These are phyloP conservation scores for Leptobrachium leishanense DNA, from an alignment of 2,113 vertebrate species.

Conservation along the genomic window DNA sequence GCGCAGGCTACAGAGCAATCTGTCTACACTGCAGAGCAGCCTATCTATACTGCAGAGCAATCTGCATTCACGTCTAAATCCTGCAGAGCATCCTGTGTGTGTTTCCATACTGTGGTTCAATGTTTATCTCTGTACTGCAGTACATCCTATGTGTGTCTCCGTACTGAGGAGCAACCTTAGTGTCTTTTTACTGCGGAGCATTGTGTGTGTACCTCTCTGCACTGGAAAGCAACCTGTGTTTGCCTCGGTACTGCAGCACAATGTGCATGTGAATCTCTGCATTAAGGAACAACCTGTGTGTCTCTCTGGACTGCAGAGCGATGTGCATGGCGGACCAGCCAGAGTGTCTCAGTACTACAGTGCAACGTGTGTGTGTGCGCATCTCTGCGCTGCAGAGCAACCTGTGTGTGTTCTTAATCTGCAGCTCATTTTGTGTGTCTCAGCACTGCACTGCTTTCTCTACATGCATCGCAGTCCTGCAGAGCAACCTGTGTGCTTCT, in stretches of 20 bases:
- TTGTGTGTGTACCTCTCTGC: background rate
- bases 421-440: no score
- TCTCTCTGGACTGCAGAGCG: background rate
- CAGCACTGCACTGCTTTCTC: no score
- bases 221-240: no score
- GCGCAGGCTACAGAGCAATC: background rate
- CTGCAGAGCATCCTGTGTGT: background rate
- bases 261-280: background rate
- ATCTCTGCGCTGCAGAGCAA: background rate
- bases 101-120: no score
- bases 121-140: background rate
- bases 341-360: background rate
- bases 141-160: background rate
- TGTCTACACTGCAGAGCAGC: slow-evolving; percentile 6
- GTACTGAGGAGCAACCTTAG: background rate
- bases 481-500: no score
- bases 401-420: background rate
- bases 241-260: background rate
- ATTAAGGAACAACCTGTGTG: background rate
- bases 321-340: background rate
- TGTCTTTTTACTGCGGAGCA: background rate
- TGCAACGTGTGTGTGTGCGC: background rate
- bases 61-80: background rate
- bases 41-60: background rate
- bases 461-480: no score